Conservation (phyloP, 2,888 invertebrate species). For the Coelopa pilipes region DNA sequence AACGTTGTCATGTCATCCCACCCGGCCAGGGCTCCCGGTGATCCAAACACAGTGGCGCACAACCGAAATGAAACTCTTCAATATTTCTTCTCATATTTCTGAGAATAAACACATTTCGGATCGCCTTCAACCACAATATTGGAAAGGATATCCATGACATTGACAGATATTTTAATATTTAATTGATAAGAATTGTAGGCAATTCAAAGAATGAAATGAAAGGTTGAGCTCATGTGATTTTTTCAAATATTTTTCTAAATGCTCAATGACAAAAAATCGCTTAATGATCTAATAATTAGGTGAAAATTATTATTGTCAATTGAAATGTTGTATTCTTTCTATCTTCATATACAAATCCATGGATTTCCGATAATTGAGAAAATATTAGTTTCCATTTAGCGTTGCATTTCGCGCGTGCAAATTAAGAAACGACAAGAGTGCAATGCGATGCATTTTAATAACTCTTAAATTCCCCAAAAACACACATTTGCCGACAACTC, state of each 20-base stretch:
- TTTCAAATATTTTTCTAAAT: too few species aligned
- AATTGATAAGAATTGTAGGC: too few species aligned
- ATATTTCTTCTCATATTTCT: too few species aligned
- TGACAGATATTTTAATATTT: too few species aligned
- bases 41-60: not conserved
- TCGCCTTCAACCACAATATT: too few species aligned
- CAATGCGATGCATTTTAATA: constrained; percentile 23
- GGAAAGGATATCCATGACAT: too few species aligned
- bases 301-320: not conserved
- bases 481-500: constrained; percentile 8
- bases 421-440: constrained; percentile 19
- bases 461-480: constrained; percentile 25
- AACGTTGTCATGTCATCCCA: constrained; percentile 24
- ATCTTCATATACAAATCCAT: not conserved
- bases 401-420: not conserved
- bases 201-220: too few species aligned
- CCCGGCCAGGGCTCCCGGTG: not conserved
- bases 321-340: not conserved
- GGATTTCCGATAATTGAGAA: not conserved
- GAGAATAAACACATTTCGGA: too few species aligned
- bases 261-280: not conserved
- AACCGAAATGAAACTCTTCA: not conserved
- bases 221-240: too few species aligned
- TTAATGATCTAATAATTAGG: not conserved
- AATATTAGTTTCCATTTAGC: not conserved